These are phyloP conservation scores for Zaprionus camerounensis DNA, from an alignment of 1,140 invertebrate genomes.

Conservation along the genomic window DNA sequence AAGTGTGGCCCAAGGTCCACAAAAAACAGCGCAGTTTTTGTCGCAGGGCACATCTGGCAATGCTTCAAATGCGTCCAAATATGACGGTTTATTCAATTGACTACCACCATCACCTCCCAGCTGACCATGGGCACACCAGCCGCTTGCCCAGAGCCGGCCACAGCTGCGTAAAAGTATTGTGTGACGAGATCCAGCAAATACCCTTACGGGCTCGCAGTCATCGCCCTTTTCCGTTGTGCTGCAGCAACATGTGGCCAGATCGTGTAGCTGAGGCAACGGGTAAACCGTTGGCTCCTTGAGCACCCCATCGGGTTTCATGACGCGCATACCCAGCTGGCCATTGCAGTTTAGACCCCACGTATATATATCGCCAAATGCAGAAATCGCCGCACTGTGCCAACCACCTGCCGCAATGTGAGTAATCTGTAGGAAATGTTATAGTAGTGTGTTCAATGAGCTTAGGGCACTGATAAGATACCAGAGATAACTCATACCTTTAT, in stretches of 20 bases:
- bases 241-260: constrained; percentile 74
- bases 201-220: constrained; percentile 85
- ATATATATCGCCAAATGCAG: constrained; percentile 91
- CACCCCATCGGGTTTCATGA: constrained; percentile 63
- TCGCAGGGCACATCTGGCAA: constrained; percentile 19
- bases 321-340: constrained; percentile 91
- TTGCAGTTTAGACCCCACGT: constrained; percentile 96
- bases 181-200: constrained; percentile 89
- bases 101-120: constrained; percentile 85
- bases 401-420: constrained; percentile 90
- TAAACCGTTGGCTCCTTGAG: constrained; percentile 75
- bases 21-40: constrained; percentile 42
- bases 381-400: constrained; percentile 93
- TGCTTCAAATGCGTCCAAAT: constrained; percentile 58
- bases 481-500: constrained; percentile 85
- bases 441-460: constrained; percentile 9
- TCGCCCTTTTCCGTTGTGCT: constrained; percentile 15
- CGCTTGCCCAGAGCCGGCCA: constrained; percentile 88
- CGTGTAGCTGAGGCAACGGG: constrained; percentile 69
- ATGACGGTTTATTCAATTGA: constrained; percentile 24
- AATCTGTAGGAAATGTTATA: constrained; percentile 78
- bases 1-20: constrained; percentile 75
- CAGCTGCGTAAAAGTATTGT: constrained; percentile 87
- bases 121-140: constrained; percentile 91
- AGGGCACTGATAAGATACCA: constrained; percentile 29